Percentiles rank a stretch among this genome's conserved stretches.
Conservation (phyloP, 1,140 invertebrate genomes). For the Drosophila murphyi region DNA sequence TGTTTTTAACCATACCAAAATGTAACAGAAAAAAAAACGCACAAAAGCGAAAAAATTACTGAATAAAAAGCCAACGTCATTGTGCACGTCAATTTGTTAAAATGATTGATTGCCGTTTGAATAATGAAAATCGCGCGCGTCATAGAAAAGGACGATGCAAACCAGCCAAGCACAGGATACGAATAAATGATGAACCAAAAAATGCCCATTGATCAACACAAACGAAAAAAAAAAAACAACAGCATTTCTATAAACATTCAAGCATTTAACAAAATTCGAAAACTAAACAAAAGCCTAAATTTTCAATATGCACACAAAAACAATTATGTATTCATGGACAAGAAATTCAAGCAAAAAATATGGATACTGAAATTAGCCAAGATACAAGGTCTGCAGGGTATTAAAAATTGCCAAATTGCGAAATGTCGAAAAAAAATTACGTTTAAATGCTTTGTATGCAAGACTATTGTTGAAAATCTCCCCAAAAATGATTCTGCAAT, state of each 20-base stretch:
- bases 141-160: slow-evolving; percentile 64
- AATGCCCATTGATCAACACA: slow-evolving; percentile 23
- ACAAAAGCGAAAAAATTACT: slow-evolving; percentile 10
- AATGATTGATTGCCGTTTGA: slow-evolving; percentile 82
- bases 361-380: not conserved
- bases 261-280: not conserved
- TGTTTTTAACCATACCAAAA: slow-evolving; percentile 61
- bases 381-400: slow-evolving; percentile 23
- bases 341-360: not conserved
- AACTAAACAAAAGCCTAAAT: not conserved
- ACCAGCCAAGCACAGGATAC: slow-evolving; percentile 24
- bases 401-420: slow-evolving; percentile 29
- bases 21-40: slow-evolving; percentile 23
- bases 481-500: slow-evolving; percentile 43
- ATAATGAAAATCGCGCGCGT: slow-evolving; percentile 77
- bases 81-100: slow-evolving; percentile 82
- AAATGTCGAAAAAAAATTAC: slow-evolving; percentile 35
- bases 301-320: not conserved
- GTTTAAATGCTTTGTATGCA: slow-evolving; percentile 29
- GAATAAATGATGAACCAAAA: slow-evolving; percentile 21
- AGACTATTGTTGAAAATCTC: slow-evolving; percentile 25
- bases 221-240: not conserved
- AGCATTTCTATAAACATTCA: not conserved
- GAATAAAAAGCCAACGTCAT: slow-evolving; percentile 73
- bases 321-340: not conserved